Percentiles rank a stretch among this genome's conserved stretches.
These are phyloP conservation scores for Polydrusus cervinus DNA, from an alignment of 2,888 invertebrate species.

Conservation along the genomic window DNA sequence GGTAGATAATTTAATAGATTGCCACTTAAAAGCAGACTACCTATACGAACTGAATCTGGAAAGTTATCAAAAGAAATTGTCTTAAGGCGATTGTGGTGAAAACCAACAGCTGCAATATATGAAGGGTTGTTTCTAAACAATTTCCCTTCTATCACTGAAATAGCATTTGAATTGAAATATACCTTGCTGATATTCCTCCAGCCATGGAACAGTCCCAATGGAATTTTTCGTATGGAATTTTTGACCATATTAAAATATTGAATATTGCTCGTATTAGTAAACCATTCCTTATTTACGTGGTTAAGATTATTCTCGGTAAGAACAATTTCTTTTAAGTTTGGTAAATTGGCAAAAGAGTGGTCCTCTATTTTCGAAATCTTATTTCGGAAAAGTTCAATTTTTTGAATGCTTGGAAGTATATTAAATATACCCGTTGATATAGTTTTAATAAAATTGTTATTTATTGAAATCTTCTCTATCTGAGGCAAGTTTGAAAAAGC, in stretches of 20 bases:
- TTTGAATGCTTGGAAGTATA: neutral
- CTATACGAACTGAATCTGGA: neutral
- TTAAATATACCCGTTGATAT: neutral
- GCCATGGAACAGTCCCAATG: neutral
- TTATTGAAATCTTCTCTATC: neutral
- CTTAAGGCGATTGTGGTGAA: neutral
- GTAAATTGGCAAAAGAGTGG: neutral
- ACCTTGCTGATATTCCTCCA: neutral
- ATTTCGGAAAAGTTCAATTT: neutral
- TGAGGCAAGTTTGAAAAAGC: neutral
- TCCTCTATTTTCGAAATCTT: neutral
- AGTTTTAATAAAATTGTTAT: neutral
- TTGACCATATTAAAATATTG: neutral
- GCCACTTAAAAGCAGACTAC: neutral
- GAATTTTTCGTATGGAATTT: constrained; percentile 3
- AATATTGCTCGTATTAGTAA: constrained; percentile 7
- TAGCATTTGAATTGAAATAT: constrained; percentile 12
- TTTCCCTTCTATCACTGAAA: constrained; percentile 5
- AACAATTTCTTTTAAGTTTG: neutral
- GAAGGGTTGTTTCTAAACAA: neutral
- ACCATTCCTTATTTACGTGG: neutral
- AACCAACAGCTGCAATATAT: neutral
- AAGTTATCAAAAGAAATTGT: neutral
- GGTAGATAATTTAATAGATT: constrained; percentile 3
- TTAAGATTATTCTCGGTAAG: neutral